Evolutionary conservation across 2,888 invertebrate species (phyloP), one percentile per base, ranked within the genome.

Genomic region (Camptogramma bilineatum): DNA sequence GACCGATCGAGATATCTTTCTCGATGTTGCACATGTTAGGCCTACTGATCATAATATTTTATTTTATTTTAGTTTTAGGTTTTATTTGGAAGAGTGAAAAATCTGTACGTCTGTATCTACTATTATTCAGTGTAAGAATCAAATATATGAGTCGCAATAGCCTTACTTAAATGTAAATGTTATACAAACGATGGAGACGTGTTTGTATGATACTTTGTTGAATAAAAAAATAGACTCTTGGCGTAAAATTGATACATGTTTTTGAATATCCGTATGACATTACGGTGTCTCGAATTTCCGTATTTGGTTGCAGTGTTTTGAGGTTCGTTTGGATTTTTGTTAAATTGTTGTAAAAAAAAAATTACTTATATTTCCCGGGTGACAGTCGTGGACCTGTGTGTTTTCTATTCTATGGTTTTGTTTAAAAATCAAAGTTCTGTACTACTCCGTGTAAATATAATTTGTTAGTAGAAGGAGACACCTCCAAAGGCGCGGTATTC

Each of bases 61-160:
- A n/a, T n/a, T n/a, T n/a, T n/a, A n/a, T n/a, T n/a, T n/a, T n/a
- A n/a, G n/a, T n/a, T n/a, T n/a, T n/a, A 28, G 28, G 7, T 28
- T 28, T 28, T 28, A 8, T 28, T 7, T 28, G 7, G 28, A 7
- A 46, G 18, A 56, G 62, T 62, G 47, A 52, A 39, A 39, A n/a
- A 52, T 57, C 24, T 13, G 10, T 42, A n/a, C 3, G 31, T 3
- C n/a, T 16, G 0, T 28, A 17, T 19, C 55, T 51, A 1, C 17
- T 44, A 52, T 46, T 10, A 47, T 31, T 63, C 52, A 47, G 62
- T 53, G 57, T 42, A 16, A 52, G 62, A 66, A 66, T 66, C 63
- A 69, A 66, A 66, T 62, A 64, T 66, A 66, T 62, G 62, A 60
- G 62, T 62, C 64, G 60, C 67, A 69, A 69, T 65, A 65, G 62